These are phyloP conservation scores for Galaxea fascicularis DNA, from an alignment of 92 coral and sea anemone species.

Conservation along the genomic window DNA sequence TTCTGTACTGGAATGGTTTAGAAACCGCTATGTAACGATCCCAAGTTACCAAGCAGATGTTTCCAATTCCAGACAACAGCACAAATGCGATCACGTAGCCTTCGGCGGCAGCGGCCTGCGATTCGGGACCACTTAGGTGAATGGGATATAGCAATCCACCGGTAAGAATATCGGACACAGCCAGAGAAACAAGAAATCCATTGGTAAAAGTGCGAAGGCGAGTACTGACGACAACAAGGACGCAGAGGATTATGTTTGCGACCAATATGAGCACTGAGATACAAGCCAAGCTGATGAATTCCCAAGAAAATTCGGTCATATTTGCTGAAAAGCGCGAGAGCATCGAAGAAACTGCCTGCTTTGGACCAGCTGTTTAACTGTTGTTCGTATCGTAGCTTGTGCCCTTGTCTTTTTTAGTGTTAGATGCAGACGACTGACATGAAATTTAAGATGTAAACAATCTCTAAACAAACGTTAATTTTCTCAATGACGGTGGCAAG, in stretches of 20 bases:
- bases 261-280: constrained; percentile 58
- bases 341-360: background rate
- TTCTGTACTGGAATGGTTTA: constrained; percentile 64
- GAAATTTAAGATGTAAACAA: constrained; percentile 1
- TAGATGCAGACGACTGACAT: background rate
- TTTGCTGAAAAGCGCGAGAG: background rate
- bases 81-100: constrained; percentile 71
- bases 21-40: constrained; percentile 75
- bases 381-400: background rate
- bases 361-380: constrained; percentile 29
- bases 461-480: constrained; percentile 34
- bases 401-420: constrained; percentile 1
- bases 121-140: constrained; percentile 53
- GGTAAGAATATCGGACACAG: constrained; percentile 70
- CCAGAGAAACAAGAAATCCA: constrained; percentile 75
- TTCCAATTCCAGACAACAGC: constrained; percentile 67
- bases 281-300: background rate
- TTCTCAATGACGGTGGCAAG: constrained; percentile 3
- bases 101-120: constrained; percentile 25
- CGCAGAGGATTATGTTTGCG: constrained; percentile 63
- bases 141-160: constrained; percentile 73
- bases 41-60: constrained; percentile 71
- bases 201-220: constrained; percentile 73
- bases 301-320: constrained; percentile 22
- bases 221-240: constrained; percentile 44